Evolutionary conservation across 2,888 invertebrate genomes (phyloP).

Genomic region (Tryphoninae sp.): DNA sequence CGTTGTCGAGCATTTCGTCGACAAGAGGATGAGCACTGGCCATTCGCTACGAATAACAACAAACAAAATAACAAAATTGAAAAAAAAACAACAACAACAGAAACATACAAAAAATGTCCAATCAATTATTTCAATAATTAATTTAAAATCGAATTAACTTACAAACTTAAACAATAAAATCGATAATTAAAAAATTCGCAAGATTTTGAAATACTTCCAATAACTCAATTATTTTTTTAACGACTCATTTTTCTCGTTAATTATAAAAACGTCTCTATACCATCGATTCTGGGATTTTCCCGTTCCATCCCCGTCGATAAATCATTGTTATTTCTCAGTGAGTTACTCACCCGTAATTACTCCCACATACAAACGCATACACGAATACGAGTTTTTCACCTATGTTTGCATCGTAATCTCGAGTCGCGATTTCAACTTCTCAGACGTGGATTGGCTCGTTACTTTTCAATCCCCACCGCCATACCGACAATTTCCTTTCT

Average conservation of each 20-base stretch:
- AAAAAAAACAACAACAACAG: no score
- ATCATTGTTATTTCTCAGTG: neutral
- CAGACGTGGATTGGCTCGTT: constrained; percentile 50
- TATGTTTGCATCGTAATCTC: constrained; percentile 21
- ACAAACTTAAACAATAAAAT: no score
- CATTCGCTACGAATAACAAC: no score
- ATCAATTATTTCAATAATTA: no score
- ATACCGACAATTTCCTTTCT: constrained; percentile 52
- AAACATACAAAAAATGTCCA: no score
- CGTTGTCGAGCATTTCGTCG: neutral
- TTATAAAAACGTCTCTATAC: neutral
- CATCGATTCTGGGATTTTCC: constrained; percentile 17
- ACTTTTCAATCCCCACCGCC: constrained; percentile 43
- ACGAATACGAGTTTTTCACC: neutral
- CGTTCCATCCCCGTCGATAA: constrained; percentile 25
- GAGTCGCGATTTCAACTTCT: constrained; percentile 23
- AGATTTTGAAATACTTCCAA: neutral
- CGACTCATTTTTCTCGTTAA: neutral
- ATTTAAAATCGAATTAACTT: no score
- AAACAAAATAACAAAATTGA: no score
- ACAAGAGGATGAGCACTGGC: no score
- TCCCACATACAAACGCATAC: neutral
- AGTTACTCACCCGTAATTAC: constrained; percentile 22
- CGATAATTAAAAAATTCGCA: no score
- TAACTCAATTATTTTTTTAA: neutral